Base-by-base conservation (phyloP, 2,888 invertebrate genomes). In the Lochmaea crataegi region DNA sequence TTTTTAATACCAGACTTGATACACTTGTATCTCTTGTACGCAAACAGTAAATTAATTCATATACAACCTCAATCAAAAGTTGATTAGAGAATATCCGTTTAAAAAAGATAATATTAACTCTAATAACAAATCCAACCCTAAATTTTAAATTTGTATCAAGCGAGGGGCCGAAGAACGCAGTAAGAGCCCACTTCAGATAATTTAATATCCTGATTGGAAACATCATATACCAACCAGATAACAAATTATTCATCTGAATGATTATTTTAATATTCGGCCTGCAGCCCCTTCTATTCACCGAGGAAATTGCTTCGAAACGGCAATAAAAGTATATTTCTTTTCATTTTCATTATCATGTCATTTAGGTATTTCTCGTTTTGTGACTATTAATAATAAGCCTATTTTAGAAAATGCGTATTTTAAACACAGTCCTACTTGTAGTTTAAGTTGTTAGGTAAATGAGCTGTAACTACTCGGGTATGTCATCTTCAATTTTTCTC, bases 181-280 rank as follows among this genome's bases (percentile, higher is more conserved):
- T 56, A 66, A 78, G 77, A 73, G 78, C 73, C 74, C 75, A 73
- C 79, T 79, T 78, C 76, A 78, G 66, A 78, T 79, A 77, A 79
- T 78, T 77, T 78, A 79, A 78, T 79, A 78, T 78, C 78, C 77
- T 78, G 73, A 76, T 76, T 76, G 73, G 65, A 74, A 73, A 73
- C 77, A 73, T 77, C 75, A 73, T 75, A 72, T 77, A 70, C 74
- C 70, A 70, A 64, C 64, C 64, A 69, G 53, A 69, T 38, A 70
- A 51, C 41, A 48, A 64, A 70, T 70, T 61, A 70, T 70, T 70
- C 69, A 56, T 16, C 68, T 63, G 61, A 68, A 70, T 56, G 63
- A 22, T 56, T 41, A 64, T 48, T 64, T 70, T 70, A 64, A 64
- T 70, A 69, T 63, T 69, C 53, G 41, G 32, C 51, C 41, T 69